Conservation (phyloP, 2,888 invertebrate genomes). For the Xylophagus ater region DNA sequence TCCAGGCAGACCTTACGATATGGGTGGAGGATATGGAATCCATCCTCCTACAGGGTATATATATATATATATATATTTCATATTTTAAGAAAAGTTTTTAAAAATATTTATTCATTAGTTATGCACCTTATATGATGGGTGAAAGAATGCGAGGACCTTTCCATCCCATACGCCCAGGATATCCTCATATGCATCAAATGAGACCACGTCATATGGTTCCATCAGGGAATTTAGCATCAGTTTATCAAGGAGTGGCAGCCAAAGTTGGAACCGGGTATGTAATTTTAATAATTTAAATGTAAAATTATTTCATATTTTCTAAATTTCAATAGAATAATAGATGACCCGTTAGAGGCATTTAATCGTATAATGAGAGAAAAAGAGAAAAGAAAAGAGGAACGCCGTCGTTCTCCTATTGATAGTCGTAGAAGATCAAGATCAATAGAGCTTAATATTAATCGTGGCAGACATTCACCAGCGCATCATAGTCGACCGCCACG, state of each 20-base stretch:
- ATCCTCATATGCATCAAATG: constrained; percentile 14
- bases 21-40: constrained; percentile 13
- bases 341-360: constrained; percentile 79
- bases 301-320: neutral
- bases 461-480: constrained; percentile 19
- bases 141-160: constrained; percentile 15
- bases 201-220: constrained; percentile 22
- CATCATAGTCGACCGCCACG: constrained; percentile 13
- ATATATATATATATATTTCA: constrained; percentile 1
- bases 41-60: constrained; percentile 7
- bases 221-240: constrained; percentile 31
- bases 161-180: constrained; percentile 18
- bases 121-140: constrained; percentile 15
- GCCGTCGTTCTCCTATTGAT: constrained; percentile 40
- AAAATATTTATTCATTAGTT: constrained; percentile 4
- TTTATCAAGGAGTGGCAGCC: constrained; percentile 35
- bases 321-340: constrained; percentile 49
- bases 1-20: constrained; percentile 14
- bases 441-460: constrained; percentile 24
- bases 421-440: constrained; percentile 38
- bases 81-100: neutral
- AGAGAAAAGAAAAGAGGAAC: constrained; percentile 45
- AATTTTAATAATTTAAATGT: neutral
- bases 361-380: constrained; percentile 78
- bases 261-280: constrained; percentile 35